These are phyloP conservation scores for Ctenoplectra terminalis DNA, from an alignment of 1,140 invertebrate species.

Conservation along the genomic window DNA sequence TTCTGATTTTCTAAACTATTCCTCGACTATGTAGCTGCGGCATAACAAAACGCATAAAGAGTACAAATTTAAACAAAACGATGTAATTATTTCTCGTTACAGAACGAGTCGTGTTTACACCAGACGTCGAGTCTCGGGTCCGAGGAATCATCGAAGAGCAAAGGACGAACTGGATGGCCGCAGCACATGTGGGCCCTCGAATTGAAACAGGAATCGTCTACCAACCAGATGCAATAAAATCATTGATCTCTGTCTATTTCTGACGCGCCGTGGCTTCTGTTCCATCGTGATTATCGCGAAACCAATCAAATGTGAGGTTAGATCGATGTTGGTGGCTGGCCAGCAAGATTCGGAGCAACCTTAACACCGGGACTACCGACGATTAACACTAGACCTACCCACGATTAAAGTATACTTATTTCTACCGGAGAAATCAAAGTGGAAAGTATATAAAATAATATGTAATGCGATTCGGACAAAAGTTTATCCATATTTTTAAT, in stretches of 20 bases:
- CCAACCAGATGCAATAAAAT: conserved; percentile 70
- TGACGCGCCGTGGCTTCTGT: neutral
- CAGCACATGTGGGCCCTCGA: conserved; percentile 97
- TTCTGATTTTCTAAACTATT: no score
- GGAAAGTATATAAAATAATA: no score
- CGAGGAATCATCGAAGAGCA: conserved; percentile 83
- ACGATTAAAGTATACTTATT: no score
- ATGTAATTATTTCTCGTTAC: conserved; percentile 60
- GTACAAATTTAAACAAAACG: no score
- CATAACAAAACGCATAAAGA: no score
- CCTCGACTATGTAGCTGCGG: no score
- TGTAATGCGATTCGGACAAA: no score
- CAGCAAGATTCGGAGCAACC: neutral
- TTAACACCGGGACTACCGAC: no score
- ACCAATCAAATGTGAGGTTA: conserved; percentile 16
- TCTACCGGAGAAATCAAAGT: no score
- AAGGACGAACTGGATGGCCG: conserved; percentile 96
- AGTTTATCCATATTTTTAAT: no score
- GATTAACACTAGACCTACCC: no score
- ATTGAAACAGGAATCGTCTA: conserved; percentile 89
- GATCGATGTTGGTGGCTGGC: neutral
- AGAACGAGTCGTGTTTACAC: conserved; percentile 76
- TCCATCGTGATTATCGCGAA: neutral
- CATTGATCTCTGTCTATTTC: conserved; percentile 13
- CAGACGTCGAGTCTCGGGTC: conserved; percentile 61